phyloP scores from a whole-genome alignment of 1,140 invertebrate species.

The Micrasema minimum region DNA sequence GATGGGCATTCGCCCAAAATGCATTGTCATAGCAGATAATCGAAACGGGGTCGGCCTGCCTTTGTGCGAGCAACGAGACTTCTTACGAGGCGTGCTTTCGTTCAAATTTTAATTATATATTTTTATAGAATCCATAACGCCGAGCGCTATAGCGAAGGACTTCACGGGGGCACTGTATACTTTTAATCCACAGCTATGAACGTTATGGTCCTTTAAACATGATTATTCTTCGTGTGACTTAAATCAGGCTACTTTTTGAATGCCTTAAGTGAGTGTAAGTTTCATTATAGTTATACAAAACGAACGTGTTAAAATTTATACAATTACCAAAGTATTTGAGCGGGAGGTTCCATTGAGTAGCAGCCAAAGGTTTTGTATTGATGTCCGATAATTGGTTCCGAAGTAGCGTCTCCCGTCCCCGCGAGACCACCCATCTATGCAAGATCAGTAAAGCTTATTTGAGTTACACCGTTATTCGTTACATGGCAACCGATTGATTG shows the following conservation, averaged over 20 bases:
- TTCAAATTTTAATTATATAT: slow-evolving; percentile 50
- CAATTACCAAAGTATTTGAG: too few species aligned
- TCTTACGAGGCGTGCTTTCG: slow-evolving; percentile 38
- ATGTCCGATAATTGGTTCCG: slow-evolving; percentile 39
- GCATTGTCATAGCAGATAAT: slow-evolving; percentile 54
- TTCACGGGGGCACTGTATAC: slow-evolving; percentile 2
- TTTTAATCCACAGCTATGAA: not conserved
- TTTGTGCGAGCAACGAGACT: slow-evolving; percentile 38
- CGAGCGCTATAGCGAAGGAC: slow-evolving; percentile 9
- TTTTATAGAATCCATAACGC: slow-evolving; percentile 51
- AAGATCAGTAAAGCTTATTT: slow-evolving; percentile 46
- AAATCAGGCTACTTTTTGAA: too few species aligned
- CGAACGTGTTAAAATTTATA: too few species aligned
- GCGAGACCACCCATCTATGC: slow-evolving; percentile 46
- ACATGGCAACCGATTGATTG: slow-evolving; percentile 48
- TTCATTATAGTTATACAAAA: too few species aligned
- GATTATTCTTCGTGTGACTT: too few species aligned
- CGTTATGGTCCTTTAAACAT: not conserved
- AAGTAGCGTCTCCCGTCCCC: not conserved
- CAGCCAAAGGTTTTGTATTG: slow-evolving; percentile 9
- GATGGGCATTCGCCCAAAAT: slow-evolving; percentile 44
- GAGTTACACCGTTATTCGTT: slow-evolving; percentile 48
- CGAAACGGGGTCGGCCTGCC: slow-evolving; percentile 47
- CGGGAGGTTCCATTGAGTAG: not conserved
- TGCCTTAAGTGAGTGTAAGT: too few species aligned